A percentile compares a stretch with the other conserved stretches of the same genome.
Evolutionary conservation across 2,797 vertebrate species (phyloP).

Genomic region (Protonibea diacanthus): DNA sequence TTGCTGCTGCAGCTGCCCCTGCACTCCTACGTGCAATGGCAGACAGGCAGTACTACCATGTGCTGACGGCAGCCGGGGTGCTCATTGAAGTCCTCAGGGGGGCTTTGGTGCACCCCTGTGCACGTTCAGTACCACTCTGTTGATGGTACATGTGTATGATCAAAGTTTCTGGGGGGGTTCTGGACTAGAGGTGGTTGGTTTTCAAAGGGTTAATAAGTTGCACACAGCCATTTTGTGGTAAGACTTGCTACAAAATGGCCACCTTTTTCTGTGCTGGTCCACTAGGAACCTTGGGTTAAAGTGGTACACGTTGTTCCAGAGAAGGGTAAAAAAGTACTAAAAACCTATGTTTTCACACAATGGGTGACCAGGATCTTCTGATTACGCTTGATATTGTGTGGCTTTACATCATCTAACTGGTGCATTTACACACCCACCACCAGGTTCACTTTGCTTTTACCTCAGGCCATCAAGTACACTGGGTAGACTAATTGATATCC

Average conservation of each 20-base stretch:
- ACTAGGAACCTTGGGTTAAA: slow-evolving; percentile 22
- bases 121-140: background rate
- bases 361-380: background rate
- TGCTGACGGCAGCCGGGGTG: background rate
- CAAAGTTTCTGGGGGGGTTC: background rate
- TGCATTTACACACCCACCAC: slow-evolving; percentile 1
- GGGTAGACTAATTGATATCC: background rate
- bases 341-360: background rate
- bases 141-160: background rate
- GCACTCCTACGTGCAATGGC: slow-evolving; percentile 15
- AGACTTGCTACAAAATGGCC: slow-evolving; percentile 72
- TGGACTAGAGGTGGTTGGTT: slow-evolving; percentile 30
- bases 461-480: background rate
- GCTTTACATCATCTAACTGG: background rate
- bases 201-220: slow-evolving; percentile 73
- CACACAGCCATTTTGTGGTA: slow-evolving; percentile 76
- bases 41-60: background rate
- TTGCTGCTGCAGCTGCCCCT: slow-evolving; percentile 53
- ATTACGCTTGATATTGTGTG: slow-evolving; percentile 12
- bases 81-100: slow-evolving; percentile 23
- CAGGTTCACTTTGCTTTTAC: background rate
- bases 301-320: background rate
- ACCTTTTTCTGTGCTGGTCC: slow-evolving; percentile 20
- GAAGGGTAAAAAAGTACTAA: background rate
- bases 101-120: background rate